These are phyloP conservation scores for Columba livia DNA, from an alignment of 2,113 vertebrate genomes.

Conservation along the genomic window DNA sequence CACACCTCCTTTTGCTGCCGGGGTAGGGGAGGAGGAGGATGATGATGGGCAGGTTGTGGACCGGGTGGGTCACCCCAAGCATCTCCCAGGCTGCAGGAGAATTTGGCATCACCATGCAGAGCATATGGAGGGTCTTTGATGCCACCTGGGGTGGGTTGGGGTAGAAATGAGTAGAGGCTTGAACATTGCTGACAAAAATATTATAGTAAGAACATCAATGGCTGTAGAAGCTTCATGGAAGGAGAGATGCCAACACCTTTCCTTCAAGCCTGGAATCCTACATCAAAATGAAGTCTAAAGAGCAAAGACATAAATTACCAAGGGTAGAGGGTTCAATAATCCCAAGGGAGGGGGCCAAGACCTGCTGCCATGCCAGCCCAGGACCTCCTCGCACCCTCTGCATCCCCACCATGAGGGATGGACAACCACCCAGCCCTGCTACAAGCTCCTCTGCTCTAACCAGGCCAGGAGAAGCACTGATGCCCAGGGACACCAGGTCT, in stretches of 20 bases:
- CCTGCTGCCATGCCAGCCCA: background rate
- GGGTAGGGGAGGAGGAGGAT: background rate
- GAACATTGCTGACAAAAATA: background rate
- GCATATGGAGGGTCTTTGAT: background rate
- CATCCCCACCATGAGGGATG: fast-evolving
- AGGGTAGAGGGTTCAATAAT: too few relatives aligned
- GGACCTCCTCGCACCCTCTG: background rate
- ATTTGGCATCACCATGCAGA: background rate
- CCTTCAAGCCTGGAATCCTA: background rate
- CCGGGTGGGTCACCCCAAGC: background rate
- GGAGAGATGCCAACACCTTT: background rate
- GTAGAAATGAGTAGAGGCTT: background rate
- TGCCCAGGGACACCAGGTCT: background rate
- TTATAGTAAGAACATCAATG: background rate
- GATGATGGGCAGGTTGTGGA: background rate
- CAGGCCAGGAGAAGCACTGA: fast-evolving
- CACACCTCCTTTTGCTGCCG: background rate
- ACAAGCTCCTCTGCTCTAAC: background rate
- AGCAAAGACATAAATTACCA: background rate
- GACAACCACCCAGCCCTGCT: background rate
- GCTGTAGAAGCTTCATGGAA: background rate
- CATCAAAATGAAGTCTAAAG: background rate
- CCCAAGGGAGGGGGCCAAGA: background rate
- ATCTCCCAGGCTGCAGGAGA: background rate
- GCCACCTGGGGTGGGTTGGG: background rate